A percentile compares a stretch with the other conserved stretches of the same genome.
Evolutionary conservation across 2,113 vertebrate genomes (phyloP).

Genomic region (Phalacrocorax pelagicus): DNA sequence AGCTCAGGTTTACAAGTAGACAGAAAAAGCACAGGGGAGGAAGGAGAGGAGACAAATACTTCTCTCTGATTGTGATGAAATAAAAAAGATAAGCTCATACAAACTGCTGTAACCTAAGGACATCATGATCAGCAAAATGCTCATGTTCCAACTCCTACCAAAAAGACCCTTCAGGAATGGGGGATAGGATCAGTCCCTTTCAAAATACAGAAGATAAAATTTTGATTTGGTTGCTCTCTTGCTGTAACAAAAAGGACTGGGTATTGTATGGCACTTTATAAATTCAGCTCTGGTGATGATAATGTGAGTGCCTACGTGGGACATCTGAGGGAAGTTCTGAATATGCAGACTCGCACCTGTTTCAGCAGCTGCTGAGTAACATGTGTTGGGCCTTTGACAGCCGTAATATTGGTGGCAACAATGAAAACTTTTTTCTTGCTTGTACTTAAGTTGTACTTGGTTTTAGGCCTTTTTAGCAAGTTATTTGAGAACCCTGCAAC

Average conservation of each 20-base stretch:
- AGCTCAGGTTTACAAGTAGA: neutral
- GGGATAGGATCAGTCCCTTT: neutral
- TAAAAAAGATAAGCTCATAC: neutral
- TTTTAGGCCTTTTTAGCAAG: neutral
- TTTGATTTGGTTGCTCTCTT: neutral
- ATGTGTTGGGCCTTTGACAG: neutral
- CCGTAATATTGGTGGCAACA: neutral
- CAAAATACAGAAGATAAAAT: neutral
- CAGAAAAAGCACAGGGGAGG: neutral
- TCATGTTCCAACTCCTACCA: neutral
- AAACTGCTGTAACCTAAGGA: neutral
- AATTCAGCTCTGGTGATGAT: neutral
- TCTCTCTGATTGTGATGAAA: neutral
- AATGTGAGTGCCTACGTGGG: neutral
- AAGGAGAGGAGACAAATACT: neutral
- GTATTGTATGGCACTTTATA: neutral
- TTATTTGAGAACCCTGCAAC: neutral
- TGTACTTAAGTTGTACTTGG: neutral
- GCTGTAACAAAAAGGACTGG: neutral
- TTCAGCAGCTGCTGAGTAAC: slow-evolving; percentile 48
- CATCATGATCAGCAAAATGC: neutral
- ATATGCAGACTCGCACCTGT: slow-evolving; percentile 9
- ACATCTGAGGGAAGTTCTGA: neutral
- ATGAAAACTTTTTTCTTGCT: neutral
- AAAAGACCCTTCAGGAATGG: neutral